Base-by-base conservation (phyloP, 2,888 invertebrate genomes). In the Phengaris alcon region DNA sequence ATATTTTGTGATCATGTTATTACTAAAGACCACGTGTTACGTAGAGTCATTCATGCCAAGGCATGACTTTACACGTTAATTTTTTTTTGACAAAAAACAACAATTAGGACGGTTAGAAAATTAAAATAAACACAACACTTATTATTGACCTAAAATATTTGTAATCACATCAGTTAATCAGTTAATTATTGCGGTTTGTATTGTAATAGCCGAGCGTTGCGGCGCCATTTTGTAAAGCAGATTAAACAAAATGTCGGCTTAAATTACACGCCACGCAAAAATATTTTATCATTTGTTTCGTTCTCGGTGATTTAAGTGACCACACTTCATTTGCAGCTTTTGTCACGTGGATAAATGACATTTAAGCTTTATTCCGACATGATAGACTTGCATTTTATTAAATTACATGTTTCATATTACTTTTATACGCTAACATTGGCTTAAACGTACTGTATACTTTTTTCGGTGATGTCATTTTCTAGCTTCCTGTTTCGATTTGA, bases 301-400 rank as follows among this genome's bases (percentile, higher is more conserved):
- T 54, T 69, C 52, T 15, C 69, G 35, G 84, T 89, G 89, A 90
- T 89, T 90, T 88, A 87, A 88, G 84, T 86, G 85, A 87, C 87
- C 87, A 80, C 79, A 82, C 78, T 83, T 84, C 83, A 84, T 88
- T 88, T 85, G 90, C 86, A 81, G 84, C 86, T 85, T 87, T 88
- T 87, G 89, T 87, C 88, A 90, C 89, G 89, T 72, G 52, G 52
- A 52, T 72, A 54, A 72, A 52, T 72, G 72, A 54, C 72, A 52
- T 10, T 69, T 22, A 52, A 52, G 72, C 52, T 72, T 72, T 72
- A 52, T 72, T 35, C 54, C 15, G 46, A 48, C 46, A 15, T 64
- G 44, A 64, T 64, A 64, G 64, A 64, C 64, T 64, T 6, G 44
- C 35, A 12, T 64, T 64, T 64, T 64, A 64, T 64, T 64, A 64